Base-by-base conservation (phyloP, 2,113 vertebrate genomes). In the Marmota monax region DNA sequence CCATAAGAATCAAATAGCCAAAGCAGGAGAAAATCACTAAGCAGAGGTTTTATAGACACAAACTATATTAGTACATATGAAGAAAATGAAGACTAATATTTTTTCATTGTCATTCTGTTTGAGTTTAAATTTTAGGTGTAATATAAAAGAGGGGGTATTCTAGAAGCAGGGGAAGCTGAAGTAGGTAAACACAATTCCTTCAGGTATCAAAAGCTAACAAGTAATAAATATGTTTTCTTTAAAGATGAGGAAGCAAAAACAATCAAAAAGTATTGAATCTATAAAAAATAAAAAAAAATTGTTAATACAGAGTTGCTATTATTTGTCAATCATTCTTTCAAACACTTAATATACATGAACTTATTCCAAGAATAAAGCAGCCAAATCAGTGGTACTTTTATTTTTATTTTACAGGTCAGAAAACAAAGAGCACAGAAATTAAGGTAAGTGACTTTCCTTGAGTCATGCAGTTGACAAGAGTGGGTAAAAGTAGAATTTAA, bases 341-440 rank as follows among this genome's bases (percentile, higher is more conserved):
- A 72, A 90, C 45, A 79, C 45, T 93, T 88, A 88, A 69, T 3
- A 61, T 42, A 37, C 22, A 42, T 25, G 6, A 5, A 42, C 17
- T 70, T 22, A 92, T 39, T 32, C 6, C 92, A 51, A 74, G 1
- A 69, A 90, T 23, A 70, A 76, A 12, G 0, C 14, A 20, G 2
- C 29, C 34, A 27, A 72, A n/a, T 56, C 23, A 83, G 7, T 79
- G 20, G 1, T 11, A 83, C 65, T 88, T 86, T 90, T 25, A 87
- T 48, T 82, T 72, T 27, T 25, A 87, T 42, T 83, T 83, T 45
- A 48, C 7, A 48, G 37, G 23, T 51, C 11, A 79, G 9, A 18
- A 80, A 95, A 95, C 23, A 12, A 87, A 94, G 56, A 10, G 2
- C n/a, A 87, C 22, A 76, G n/a, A 77, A 69, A 82, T 79, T 80